These are phyloP conservation scores for Drosophila maculinotata DNA, from an alignment of 2,888 invertebrate species.

Conservation along the genomic window DNA sequence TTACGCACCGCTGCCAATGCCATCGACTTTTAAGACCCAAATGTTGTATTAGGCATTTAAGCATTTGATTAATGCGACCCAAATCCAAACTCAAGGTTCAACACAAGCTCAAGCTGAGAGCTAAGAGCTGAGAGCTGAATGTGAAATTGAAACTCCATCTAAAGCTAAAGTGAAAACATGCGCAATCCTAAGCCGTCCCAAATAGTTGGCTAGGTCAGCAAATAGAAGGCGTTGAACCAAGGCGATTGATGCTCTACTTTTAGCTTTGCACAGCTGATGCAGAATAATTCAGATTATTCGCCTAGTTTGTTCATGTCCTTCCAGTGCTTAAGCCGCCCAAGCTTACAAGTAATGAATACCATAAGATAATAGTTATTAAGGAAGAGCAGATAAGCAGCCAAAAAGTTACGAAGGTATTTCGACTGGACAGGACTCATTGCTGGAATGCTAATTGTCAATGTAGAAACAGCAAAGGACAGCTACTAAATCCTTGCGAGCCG, in stretches of 20 bases:
- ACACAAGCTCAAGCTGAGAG: neutral
- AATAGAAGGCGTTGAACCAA: constrained; percentile 42
- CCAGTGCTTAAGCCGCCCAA: no score
- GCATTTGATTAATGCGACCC: constrained; percentile 54
- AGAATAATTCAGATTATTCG: constrained; percentile 23
- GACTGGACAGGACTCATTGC: no score
- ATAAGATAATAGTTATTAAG: constrained; percentile 5
- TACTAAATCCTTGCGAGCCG: no score
- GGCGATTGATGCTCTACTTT: constrained; percentile 40
- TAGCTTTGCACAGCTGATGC: constrained; percentile 38
- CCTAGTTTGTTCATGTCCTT: no score
- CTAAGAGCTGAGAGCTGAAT: no score
- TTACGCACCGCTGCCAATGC: constrained; percentile 41
- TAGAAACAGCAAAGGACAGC: no score
- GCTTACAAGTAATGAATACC: constrained; percentile 3
- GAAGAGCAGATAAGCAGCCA: neutral
- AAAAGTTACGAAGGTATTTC: constrained; percentile 8
- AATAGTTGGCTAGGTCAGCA: constrained; percentile 41
- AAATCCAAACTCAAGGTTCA: constrained; percentile 10
- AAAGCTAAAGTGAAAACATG: constrained; percentile 2
- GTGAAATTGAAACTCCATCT: constrained; percentile 5
- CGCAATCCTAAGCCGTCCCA: constrained; percentile 9
- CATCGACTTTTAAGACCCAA: constrained; percentile 29
- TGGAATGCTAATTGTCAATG: no score
- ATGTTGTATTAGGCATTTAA: constrained; percentile 29